phyloP scores from a whole-genome alignment of 2,113 vertebrate species.

The Crocuta crocuta region DNA sequence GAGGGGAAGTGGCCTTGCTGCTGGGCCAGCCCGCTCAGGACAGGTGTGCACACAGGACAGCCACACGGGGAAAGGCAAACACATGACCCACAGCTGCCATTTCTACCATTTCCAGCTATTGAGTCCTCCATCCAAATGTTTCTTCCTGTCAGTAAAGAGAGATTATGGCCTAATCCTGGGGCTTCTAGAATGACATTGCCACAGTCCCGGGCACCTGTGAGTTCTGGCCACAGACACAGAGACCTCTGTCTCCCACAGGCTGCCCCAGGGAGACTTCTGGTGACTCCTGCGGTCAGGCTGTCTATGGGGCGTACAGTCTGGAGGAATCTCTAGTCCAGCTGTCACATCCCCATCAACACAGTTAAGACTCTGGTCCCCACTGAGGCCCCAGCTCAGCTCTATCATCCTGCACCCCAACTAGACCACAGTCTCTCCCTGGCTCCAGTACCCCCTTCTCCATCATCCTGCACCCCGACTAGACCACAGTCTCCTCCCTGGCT shows the following conservation, averaged over 20 bases:
- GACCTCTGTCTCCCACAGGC: rapidly evolving
- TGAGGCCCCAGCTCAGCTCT: rapidly evolving
- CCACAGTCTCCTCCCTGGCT: background rate
- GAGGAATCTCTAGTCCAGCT: rapidly evolving
- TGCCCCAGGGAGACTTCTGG: no score
- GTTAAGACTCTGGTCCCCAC: rapidly evolving
- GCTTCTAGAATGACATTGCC: background rate
- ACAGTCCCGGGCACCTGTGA: background rate
- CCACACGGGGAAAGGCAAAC: background rate
- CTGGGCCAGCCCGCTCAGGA: background rate
- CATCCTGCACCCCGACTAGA: no score
- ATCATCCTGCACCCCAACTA: rapidly evolving
- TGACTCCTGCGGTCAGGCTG: rapidly evolving
- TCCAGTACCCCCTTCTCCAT: no score
- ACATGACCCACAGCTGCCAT: slow-evolving; percentile 26
- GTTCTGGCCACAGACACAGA: background rate
- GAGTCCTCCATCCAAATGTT: slow-evolving; percentile 25
- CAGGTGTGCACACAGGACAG: background rate
- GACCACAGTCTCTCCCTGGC: no score
- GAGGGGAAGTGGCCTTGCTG: no score
- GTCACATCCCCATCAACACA: rapidly evolving
- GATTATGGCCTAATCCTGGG: background rate
- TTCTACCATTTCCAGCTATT: background rate
- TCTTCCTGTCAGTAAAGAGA: background rate
- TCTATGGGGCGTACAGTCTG: background rate